phyloP scores from a whole-genome alignment of 2,113 vertebrate genomes.

The Ictalurus punctatus region DNA sequence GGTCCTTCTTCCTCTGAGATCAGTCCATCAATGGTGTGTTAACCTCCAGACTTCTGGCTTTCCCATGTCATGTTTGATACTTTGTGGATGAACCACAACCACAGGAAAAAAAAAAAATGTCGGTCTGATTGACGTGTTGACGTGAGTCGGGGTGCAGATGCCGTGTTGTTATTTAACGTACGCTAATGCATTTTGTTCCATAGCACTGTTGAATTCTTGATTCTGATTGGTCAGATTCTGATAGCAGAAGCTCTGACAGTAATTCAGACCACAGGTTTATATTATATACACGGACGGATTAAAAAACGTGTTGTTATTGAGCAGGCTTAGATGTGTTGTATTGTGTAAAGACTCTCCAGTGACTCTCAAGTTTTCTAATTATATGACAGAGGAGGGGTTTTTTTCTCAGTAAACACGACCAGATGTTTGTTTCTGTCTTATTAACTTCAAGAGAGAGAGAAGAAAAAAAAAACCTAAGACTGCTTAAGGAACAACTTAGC shows the following conservation, averaged over 20 bases:
- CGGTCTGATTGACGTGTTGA: not conserved
- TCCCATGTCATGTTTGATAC: not conserved
- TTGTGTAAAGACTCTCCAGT: not conserved
- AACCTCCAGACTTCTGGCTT: not conserved
- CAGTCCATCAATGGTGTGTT: not conserved
- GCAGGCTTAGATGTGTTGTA: too few relatives aligned
- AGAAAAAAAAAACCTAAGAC: too few relatives aligned
- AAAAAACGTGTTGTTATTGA: too few relatives aligned
- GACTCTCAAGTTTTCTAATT: not conserved
- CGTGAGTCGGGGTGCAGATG: not conserved
- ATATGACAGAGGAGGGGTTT: not conserved
- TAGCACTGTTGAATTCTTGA: not conserved
- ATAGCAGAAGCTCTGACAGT: not conserved
- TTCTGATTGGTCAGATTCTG: not conserved
- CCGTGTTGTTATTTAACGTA: not conserved
- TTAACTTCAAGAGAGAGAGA: too few relatives aligned
- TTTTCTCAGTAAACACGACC: too few relatives aligned
- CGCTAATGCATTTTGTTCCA: not conserved
- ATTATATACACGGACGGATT: not conserved
- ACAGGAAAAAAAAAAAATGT: not conserved
- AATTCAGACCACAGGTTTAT: not conserved
- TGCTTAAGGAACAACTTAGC: too few relatives aligned
- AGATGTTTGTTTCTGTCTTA: not conserved
- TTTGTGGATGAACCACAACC: not conserved
- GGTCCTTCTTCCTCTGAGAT: not conserved